Percentiles rank a stretch among this genome's conserved stretches.
Evolutionary conservation across 2,888 invertebrate species (phyloP).

Genomic region (Lagria hirta): DNA sequence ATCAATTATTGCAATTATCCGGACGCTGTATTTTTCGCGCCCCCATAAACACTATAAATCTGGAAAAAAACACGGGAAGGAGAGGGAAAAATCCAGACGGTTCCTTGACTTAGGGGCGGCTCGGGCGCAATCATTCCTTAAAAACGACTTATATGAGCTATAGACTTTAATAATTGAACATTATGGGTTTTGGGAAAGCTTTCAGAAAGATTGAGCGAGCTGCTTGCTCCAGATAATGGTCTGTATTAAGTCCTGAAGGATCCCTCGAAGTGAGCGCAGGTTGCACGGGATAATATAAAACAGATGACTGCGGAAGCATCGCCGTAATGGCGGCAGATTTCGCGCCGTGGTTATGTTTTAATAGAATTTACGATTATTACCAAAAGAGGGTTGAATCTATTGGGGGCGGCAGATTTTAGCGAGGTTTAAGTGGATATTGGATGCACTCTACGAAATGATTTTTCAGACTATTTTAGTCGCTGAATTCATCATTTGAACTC

Average conservation of each 20-base stretch:
- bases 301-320: constrained; percentile 54
- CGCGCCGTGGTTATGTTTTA: constrained; percentile 58
- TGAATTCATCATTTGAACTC: too few species aligned
- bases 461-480: constrained; percentile 34
- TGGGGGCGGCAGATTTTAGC: constrained; percentile 49
- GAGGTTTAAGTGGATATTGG: constrained; percentile 49
- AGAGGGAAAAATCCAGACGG: constrained; percentile 46
- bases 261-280: constrained; percentile 23
- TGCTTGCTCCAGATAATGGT: constrained; percentile 42
- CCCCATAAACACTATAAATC: constrained; percentile 28
- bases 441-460: constrained; percentile 51
- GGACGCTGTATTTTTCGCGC: too few species aligned
- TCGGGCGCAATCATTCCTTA: constrained; percentile 51
- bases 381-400: constrained; percentile 42
- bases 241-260: constrained; percentile 41
- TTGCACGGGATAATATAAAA: constrained; percentile 50
- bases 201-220: constrained; percentile 54
- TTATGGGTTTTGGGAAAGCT: constrained; percentile 54
- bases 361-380: constrained; percentile 58
- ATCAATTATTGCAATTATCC: constrained; percentile 12
- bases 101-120: constrained; percentile 39
- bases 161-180: constrained; percentile 57
- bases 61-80: constrained; percentile 29
- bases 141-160: constrained; percentile 55
- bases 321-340: constrained; percentile 57